Evolutionary conservation across 2,888 invertebrate genomes (phyloP).

Genomic region (Ennomos fuscantarius): DNA sequence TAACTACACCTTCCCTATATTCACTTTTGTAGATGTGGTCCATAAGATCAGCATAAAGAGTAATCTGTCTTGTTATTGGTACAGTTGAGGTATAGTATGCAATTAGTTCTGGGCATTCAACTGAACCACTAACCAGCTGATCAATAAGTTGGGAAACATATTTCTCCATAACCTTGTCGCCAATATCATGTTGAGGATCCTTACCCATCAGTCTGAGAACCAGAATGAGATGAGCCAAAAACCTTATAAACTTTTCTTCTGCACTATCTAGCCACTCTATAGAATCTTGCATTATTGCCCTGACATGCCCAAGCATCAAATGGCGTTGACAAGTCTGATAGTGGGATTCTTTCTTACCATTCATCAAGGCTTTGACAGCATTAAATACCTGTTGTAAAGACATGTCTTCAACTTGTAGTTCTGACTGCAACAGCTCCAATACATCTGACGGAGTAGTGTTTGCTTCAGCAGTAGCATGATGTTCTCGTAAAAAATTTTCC

Average conservation of each 20-base stretch:
- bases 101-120: constrained; percentile 90
- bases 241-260: constrained; percentile 88
- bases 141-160: constrained; percentile 90
- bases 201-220: constrained; percentile 93
- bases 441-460: constrained; percentile 73
- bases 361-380: constrained; percentile 75
- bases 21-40: constrained; percentile 87
- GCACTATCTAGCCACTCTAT: constrained; percentile 86
- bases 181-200: constrained; percentile 88
- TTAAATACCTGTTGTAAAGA: constrained; percentile 74
- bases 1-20: constrained; percentile 87
- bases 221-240: constrained; percentile 93
- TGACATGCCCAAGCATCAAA: constrained; percentile 93
- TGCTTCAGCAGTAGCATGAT: constrained; percentile 75
- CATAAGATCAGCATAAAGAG: constrained; percentile 88
- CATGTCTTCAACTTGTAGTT: constrained; percentile 67
- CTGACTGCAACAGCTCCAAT: constrained; percentile 70
- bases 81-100: constrained; percentile 94
- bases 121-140: constrained; percentile 68
- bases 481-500: constrained; percentile 86
- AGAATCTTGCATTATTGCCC: constrained; percentile 89
- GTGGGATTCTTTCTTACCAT: constrained; percentile 86
- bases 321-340: constrained; percentile 93
- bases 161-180: constrained; percentile 90
- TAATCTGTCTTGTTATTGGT: constrained; percentile 81